Evolutionary conservation across 2,797 vertebrate genomes (phyloP), one percentile per base, ranked within the genome.

Genomic region (Cygnus olor): DNA sequence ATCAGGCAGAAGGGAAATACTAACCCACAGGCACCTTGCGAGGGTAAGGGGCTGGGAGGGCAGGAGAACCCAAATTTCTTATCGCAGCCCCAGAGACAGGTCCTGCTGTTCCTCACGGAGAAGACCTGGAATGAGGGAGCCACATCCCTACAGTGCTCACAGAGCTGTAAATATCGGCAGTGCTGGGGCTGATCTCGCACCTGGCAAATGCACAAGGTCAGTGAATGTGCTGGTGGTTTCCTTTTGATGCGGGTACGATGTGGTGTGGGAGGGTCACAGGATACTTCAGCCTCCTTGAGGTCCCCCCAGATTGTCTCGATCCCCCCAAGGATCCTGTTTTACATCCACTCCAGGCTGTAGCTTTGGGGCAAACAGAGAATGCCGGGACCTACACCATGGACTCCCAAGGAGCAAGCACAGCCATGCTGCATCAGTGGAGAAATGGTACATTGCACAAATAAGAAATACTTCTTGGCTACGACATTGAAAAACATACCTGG

Each of bases 61-160:
- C 17, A 80, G 65, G 36, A 78, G 21, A 71, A 0, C 13, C 9
- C 72, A 90, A 57, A 57, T 6, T 11, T 56, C 3, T 1, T 3
- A 24, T 61, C 25, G 32, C 8, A 68, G 3, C 18, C 21, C 15
- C 54, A 4, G 42, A 38, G 20, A 10, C n/a, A 28, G 17, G 4
- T 83, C 14, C 60, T 68, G 10, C 34, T 82, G 13, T 45, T 89
- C 20, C 42, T 78, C 51, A 34, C 13, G 5, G 42, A 47, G 14
- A 14, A 34, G 9, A 64, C 7, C 14, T 68, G 61, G 10, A 64
- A 76, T 17, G 42, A 77, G 17, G 19, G 36, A 80, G 4, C 5
- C 27, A 3, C 11, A 18, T 34, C 8, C 45, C 14, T 0, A 0
- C 5, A 57, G 40, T 8, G 11, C 12, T 58, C 27, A 4, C 27